Evolutionary conservation across 1,140 invertebrate genomes (phyloP).

Genomic region (Macrotrachela quadricornifera): DNA sequence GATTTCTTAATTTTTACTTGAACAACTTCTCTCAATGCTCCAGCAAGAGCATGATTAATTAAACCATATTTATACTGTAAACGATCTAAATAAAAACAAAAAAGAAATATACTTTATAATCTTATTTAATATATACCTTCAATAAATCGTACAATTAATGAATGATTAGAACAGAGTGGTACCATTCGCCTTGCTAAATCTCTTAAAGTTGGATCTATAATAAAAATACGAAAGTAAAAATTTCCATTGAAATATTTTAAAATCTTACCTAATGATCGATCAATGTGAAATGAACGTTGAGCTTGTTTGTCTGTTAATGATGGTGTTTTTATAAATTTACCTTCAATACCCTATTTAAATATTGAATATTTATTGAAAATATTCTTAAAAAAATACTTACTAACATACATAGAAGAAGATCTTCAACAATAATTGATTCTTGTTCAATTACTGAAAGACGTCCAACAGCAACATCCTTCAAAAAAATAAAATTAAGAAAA

Average conservation of each 20-base stretch:
- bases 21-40: slow-evolving; percentile 49
- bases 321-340: slow-evolving; percentile 7
- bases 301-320: background rate
- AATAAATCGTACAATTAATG: slow-evolving; percentile 58
- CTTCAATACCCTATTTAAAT: slow-evolving; percentile 1
- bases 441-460: background rate
- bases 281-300: slow-evolving; percentile 5
- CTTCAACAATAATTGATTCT: slow-evolving; percentile 8
- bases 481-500: no score
- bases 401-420: slow-evolving; percentile 4
- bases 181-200: slow-evolving; percentile 58
- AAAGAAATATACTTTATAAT: background rate
- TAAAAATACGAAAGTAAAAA: no score
- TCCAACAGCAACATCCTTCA: background rate
- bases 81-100: background rate
- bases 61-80: slow-evolving; percentile 55
- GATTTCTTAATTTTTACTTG: slow-evolving; percentile 32
- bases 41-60: slow-evolving; percentile 69
- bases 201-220: slow-evolving; percentile 32
- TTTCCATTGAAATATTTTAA: no score
- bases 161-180: slow-evolving; percentile 63
- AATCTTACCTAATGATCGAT: background rate
- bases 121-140: slow-evolving; percentile 32
- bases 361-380: background rate
- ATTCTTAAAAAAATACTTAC: background rate